These are phyloP conservation scores for Cryptophagus acutangulus DNA, from an alignment of 2,888 invertebrate genomes.

Conservation along the genomic window DNA sequence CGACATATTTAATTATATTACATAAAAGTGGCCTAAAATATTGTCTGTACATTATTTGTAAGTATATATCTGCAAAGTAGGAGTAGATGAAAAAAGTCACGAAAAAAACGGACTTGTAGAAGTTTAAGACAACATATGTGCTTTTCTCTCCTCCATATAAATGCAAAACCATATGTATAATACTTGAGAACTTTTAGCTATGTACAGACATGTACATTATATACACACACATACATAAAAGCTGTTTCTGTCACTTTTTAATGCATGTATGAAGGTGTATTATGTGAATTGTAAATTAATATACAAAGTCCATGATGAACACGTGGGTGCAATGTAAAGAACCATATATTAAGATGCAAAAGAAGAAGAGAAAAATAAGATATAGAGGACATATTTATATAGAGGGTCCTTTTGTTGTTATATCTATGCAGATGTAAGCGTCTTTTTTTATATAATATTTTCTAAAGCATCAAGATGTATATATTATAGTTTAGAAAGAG, in stretches of 20 bases:
- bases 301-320: constrained; percentile 1
- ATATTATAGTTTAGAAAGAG: no score
- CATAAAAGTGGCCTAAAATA: no score
- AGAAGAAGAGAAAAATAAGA: constrained; percentile 1
- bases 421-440: constrained; percentile 6
- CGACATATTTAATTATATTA: no score
- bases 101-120: no score
- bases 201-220: constrained; percentile 16
- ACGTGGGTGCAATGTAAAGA: constrained; percentile 4
- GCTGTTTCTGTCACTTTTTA: constrained; percentile 19
- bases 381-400: constrained; percentile 1
- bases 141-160: constrained; percentile 11
- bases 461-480: no score
- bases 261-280: not conserved
- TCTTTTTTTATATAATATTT: no score
- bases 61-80: constrained; percentile 3
- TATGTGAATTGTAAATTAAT: constrained; percentile 1
- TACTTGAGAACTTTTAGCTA: constrained; percentile 21
- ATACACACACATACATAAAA: constrained; percentile 14
- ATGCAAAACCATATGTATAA: constrained; percentile 28
- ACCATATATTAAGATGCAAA: constrained; percentile 1
- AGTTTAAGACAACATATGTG: constrained; percentile 22
- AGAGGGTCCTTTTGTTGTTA: constrained; percentile 8
- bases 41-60: no score
- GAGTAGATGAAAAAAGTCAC: constrained; percentile 5